Evolutionary conservation across 1,140 invertebrate species (phyloP).

Genomic region (Pseudomyrmex sp.): DNA sequence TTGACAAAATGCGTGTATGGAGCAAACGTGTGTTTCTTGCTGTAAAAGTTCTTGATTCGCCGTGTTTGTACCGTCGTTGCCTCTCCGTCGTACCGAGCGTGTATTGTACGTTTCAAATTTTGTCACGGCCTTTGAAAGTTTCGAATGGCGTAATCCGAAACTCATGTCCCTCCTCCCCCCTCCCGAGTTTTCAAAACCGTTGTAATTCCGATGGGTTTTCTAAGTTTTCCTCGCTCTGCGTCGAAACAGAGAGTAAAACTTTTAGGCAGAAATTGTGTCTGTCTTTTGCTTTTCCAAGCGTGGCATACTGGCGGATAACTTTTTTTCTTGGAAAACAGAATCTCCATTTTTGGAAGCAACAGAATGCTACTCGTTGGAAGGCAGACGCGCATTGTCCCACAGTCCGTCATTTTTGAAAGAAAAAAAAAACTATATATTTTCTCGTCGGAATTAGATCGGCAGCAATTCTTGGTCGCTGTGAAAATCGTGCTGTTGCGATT

Average conservation of each 20-base stretch:
- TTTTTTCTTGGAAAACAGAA: too few relatives aligned
- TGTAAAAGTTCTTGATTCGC: neutral
- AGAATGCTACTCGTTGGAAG: too few relatives aligned
- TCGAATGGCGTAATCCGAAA: slow-evolving; percentile 20
- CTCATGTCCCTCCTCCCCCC: neutral
- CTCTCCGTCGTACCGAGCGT: neutral
- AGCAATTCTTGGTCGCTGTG: neutral
- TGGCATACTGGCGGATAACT: too few relatives aligned
- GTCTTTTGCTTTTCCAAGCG: too few relatives aligned
- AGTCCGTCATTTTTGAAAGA: too few relatives aligned
- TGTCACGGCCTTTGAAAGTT: slow-evolving; percentile 18
- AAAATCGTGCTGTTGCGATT: neutral
- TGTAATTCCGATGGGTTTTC: slow-evolving; percentile 27
- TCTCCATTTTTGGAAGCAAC: too few relatives aligned
- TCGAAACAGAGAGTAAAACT: too few relatives aligned
- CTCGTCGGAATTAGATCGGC: slow-evolving; percentile 14
- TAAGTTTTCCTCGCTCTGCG: neutral
- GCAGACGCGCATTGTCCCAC: too few relatives aligned
- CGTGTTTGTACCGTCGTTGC: slow-evolving; percentile 22
- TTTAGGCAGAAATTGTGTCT: too few relatives aligned
- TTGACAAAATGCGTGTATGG: too few relatives aligned
- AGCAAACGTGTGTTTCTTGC: too few relatives aligned
- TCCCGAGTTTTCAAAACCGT: neutral
- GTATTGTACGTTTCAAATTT: neutral
- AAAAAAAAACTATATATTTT: too few relatives aligned